These are phyloP conservation scores for Dendrocopos noguchii DNA, from an alignment of 2,113 vertebrate genomes.

Conservation along the genomic window DNA sequence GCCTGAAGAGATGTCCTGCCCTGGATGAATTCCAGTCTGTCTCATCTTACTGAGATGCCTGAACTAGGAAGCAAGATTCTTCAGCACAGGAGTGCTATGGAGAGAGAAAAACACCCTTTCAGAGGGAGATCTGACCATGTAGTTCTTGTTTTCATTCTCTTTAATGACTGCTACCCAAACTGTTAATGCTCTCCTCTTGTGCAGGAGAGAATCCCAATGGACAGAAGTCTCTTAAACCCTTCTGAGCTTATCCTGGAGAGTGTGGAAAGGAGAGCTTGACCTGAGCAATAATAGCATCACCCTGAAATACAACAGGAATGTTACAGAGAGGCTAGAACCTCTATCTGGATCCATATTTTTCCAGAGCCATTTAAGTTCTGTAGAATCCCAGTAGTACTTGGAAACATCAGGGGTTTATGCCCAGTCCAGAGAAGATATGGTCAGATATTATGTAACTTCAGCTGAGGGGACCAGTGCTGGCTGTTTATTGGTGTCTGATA, in stretches of 20 bases:
- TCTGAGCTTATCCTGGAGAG: not conserved
- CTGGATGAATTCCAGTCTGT: not conserved
- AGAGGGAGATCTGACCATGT: not conserved
- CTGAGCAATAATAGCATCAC: not conserved
- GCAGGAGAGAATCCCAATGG: not conserved
- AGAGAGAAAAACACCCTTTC: not conserved
- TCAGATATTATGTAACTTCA: not conserved
- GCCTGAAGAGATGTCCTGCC: not conserved
- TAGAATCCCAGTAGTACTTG: not conserved
- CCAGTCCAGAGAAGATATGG: not conserved
- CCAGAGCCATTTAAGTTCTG: not conserved
- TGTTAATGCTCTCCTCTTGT: not conserved
- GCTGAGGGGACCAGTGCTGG: not conserved
- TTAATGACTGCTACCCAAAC: not conserved
- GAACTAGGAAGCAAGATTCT: not conserved
- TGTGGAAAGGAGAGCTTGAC: not conserved
- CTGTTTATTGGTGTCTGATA: not conserved
- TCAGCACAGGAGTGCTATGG: not conserved
- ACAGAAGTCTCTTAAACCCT: not conserved
- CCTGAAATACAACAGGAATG: not conserved
- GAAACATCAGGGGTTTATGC: not conserved
- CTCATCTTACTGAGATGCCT: not conserved
- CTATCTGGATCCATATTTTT: not conserved
- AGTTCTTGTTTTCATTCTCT: constrained; percentile 8
- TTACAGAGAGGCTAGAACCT: not conserved